Base-by-base conservation (phyloP, 2,888 invertebrate genomes). In the Parthenolecanium corni region DNA sequence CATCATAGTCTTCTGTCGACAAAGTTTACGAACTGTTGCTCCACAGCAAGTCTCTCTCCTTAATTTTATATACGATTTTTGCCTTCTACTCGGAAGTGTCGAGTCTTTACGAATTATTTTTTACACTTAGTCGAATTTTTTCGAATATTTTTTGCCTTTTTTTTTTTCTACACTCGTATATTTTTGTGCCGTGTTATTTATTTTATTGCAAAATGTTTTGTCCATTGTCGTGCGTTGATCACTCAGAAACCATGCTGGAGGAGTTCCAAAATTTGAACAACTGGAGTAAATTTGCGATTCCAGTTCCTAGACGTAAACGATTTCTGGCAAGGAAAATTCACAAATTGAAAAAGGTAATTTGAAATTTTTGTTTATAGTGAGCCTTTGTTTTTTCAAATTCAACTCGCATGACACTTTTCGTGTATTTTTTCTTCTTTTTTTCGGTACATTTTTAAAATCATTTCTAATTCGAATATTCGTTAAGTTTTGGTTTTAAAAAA, bases 261-360 rank as follows among this genome's bases (percentile, higher is more conserved):
- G 23, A 52, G 11, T 6, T 11, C 16, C 52, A n/a, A 36, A 52
- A 52, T 14, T 11, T 20, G 12, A 18, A 9, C 20, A 23, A 53
- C 16, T 31, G 52, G 4, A 53, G 12, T 38, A 16, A 36, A 53
- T 4, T 31, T 9, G 31, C 31, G 9, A 14, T 53, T 4, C 36
- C 52, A 20, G 52, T 36, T 31, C 14, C 16, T 11, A 53, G 36
- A 38, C 16, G 20, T 14, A 54, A 56, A 25, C 42, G 24, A 18
- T 66, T 67, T 62, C 65, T 69, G 52, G 66, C 66, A 44, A 62
- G 67, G 38, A 68, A 68, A 61, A 65, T 69, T 52, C 70, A 69
- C 66, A 69, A 69, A 61, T 64, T 70, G 46, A 70, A 69, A 64
- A 68, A 70, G 69, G 70, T 70, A 65, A 66, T 66, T 64, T 46